phyloP scores from a whole-genome alignment of 2,797 vertebrate species.

The Halcyon leucocephala region DNA sequence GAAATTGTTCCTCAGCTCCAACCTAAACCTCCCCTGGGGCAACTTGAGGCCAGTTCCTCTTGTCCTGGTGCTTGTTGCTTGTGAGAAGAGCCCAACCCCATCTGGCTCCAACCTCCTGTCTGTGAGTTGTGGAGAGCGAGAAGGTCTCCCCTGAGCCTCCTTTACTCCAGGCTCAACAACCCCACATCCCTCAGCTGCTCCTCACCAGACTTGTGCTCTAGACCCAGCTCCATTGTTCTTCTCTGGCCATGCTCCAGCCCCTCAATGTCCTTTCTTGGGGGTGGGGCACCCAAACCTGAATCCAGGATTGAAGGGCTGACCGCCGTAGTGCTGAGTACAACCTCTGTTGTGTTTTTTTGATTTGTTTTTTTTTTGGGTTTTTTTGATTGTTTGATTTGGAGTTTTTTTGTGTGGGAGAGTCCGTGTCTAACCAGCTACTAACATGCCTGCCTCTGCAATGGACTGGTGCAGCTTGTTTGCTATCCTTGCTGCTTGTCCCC shows the following conservation, averaged over 20 bases:
- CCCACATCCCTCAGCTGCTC: not conserved
- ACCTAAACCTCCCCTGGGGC: too few relatives aligned
- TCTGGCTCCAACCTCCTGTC: too few relatives aligned
- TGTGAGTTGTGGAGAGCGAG: not conserved
- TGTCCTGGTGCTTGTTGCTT: too few relatives aligned
- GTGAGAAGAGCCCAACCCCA: too few relatives aligned
- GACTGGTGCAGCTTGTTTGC: not conserved
- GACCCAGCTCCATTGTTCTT: not conserved
- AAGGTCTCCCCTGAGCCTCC: not conserved
- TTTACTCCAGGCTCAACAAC: not conserved
- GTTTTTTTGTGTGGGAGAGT: not conserved
- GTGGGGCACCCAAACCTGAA: not conserved
- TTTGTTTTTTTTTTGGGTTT: too few relatives aligned
- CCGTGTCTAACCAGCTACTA: not conserved
- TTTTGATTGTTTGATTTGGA: too few relatives aligned
- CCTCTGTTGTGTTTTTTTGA: not conserved
- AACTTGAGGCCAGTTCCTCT: too few relatives aligned
- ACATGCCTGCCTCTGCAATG: rapidly evolving
- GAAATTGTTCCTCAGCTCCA: too few relatives aligned
- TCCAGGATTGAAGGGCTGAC: not conserved
- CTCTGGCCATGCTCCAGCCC: not conserved
- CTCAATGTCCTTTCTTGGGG: not conserved
- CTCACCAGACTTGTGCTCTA: not conserved
- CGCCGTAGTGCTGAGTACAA: not conserved
- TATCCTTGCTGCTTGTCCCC: not conserved